Base-by-base conservation (phyloP, 2,797 vertebrate genomes). In the Hypotaenidia philippensis region DNA sequence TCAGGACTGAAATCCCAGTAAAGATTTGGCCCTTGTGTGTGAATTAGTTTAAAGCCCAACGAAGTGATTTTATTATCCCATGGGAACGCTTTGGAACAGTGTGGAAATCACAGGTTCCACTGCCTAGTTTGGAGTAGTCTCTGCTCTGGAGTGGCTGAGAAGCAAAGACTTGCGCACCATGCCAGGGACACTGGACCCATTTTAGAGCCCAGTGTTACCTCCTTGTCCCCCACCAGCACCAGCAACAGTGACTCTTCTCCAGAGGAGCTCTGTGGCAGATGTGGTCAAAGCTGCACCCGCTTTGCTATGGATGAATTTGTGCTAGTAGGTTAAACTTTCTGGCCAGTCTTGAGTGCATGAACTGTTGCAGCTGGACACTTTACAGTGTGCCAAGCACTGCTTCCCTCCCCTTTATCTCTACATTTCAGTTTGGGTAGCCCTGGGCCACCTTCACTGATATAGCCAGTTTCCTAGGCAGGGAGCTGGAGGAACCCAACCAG, bases 51-150 rank as follows among this genome's bases (percentile, higher is more conserved):
- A 79, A 78, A 79, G 76, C 22, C 40, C 31, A 78, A 81, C 27
- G 13, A 84, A 40, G 6, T 27, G 4, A 56, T 71, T 81, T 83
- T 61, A 49, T 36, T 75, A 68, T 56, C 29, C 36, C 44, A 10
- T 18, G 31, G 61, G 32, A 81, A 91, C n/a, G 40, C 13, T 44
- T 77, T 20, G 14, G 18, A 60, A 53, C 13, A 29, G 7, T 23
- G 34, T 47, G 44, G 69, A 92, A 80, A 78, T 63, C 26, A 49
- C 15, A 81, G 60, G 27, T 18, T n/a, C 10, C 2, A 25, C 13
- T 0, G 0, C 52, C 6, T 56, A 20, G 13, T 56, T 82, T 61
- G 0, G 0, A 50, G 22, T 5, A 57, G 9, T 49, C 6, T 56
- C 0, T 71, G 15, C 25, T 53, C 50, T n/a, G 21, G 32, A 53